Conservation (phyloP, 2,888 invertebrate species). For the Kryphioiulus occultus region DNA sequence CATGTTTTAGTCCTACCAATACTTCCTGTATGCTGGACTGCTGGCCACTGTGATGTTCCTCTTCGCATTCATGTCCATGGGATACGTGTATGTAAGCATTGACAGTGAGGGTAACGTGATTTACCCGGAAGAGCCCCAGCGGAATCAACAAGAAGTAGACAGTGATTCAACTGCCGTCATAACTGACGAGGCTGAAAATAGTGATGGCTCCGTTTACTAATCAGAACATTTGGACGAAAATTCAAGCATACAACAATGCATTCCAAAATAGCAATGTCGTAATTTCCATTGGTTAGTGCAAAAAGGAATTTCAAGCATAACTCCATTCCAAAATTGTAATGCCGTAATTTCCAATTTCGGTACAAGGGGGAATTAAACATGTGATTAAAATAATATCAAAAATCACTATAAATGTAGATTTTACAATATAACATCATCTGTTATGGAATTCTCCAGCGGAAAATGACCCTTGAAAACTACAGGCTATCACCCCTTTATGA, state of each 20-base stretch:
- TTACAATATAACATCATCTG: too few relatives aligned
- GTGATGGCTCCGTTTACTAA: not conserved
- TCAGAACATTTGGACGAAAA: not conserved
- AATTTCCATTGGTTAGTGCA: not conserved
- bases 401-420: too few relatives aligned
- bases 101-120: conserved; percentile 43
- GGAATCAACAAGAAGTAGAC: not conserved
- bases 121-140: not conserved
- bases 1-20: conserved; percentile 78
- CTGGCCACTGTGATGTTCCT: conserved; percentile 85
- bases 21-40: conserved; percentile 83
- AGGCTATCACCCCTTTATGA: too few relatives aligned
- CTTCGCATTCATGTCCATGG: conserved; percentile 79
- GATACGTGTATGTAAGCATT: conserved; percentile 74
- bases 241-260: too few relatives aligned
- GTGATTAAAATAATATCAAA: too few relatives aligned
- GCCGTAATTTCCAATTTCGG: too few relatives aligned
- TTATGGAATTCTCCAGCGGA: too few relatives aligned
- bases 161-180: not conserved
- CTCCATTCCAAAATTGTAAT: too few relatives aligned
- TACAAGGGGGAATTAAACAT: too few relatives aligned
- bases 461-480: too few relatives aligned
- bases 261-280: too few relatives aligned
- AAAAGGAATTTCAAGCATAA: not conserved
- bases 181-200: not conserved